Evolutionary conservation across 2,888 invertebrate genomes (phyloP), one percentile per base, ranked within the genome.

Genomic region (Andrena praecox): DNA sequence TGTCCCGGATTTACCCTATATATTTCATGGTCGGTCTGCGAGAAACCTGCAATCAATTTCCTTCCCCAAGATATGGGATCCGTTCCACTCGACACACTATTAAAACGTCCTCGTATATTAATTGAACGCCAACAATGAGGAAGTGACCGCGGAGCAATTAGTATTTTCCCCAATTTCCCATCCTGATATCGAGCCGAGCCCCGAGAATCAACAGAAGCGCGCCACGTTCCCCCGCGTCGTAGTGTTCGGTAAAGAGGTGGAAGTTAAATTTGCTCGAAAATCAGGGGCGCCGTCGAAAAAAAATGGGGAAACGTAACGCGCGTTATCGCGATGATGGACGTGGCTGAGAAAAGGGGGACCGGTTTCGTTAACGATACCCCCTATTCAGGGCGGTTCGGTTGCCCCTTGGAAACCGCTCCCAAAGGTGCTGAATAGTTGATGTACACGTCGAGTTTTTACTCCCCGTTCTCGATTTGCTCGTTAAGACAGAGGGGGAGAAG

Each of bases 341-440:
- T n/a, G 20, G 56, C 56, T 56, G 12, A 3, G 8, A 42, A 52
- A 59, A 52, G 56, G 64, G 8, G 2, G 31, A n/a, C 29, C 20
- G 60, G 12, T 77, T 77, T 54, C 60, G 67, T 80, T 60, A 78
- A 74, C 69, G 48, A 52, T 24, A 50, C 33, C 0, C 42, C 48
- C 27, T 54, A 77, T 80, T 80, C 60, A 59, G 20, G 2, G 7
- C 1, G 29, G 80, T 52, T 66, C 54, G 71, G 60, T 35, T 62
- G 27, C 35, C 73, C 42, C 42, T 27, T 35, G 29, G n/a, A 63
- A 56, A 10, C 16, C 56, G 67, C 63, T 42, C 75, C 72, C 82
- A 82, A 71, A 80, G 82, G 67, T 69, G 52, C 24, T 81, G 76
- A 81, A 82, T 76, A 62, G 67, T 75, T 71, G 70, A 75, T 75